A percentile compares a stretch with the other conserved stretches of the same genome.
These are phyloP conservation scores for Chloebia gouldiae DNA, from an alignment of 2,113 vertebrate genomes.

Conservation along the genomic window DNA sequence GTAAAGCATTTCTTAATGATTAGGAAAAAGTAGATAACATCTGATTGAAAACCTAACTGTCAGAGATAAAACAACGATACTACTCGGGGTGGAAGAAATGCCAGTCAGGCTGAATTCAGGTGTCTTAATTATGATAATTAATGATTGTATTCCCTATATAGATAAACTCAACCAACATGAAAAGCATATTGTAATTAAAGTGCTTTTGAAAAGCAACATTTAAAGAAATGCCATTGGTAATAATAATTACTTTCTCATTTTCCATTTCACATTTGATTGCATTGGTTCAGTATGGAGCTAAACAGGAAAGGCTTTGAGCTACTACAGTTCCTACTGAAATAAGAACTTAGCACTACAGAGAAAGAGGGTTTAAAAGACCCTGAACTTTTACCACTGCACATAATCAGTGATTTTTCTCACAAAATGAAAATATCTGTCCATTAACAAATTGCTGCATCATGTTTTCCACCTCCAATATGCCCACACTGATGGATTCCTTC, in stretches of 20 bases:
- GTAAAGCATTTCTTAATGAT: conserved; percentile 83
- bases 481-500: not conserved
- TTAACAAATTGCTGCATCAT: not conserved
- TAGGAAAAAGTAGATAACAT: conserved; percentile 78
- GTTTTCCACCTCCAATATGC: not conserved
- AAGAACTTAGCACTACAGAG: not conserved
- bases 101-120: conserved; percentile 76
- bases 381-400: not conserved
- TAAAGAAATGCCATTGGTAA: conserved; percentile 73
- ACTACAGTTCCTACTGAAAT: not conserved
- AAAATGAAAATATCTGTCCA: not conserved
- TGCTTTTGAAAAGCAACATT: conserved; percentile 72
- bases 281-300: conserved; percentile 22
- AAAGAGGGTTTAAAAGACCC: not conserved
- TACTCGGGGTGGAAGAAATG: conserved; percentile 68
- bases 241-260: conserved; percentile 65
- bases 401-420: not conserved
- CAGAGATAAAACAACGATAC: conserved; percentile 79
- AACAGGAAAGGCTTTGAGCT: not conserved
- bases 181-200: conserved; percentile 80
- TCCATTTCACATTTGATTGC: conserved; percentile 59
- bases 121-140: conserved; percentile 83
- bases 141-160: conserved; percentile 76
- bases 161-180: conserved; percentile 76
- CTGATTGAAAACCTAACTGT: conserved; percentile 77